Evolutionary conservation across 2,888 invertebrate species (phyloP).

Genomic region (Epsilonema sp.): DNA sequence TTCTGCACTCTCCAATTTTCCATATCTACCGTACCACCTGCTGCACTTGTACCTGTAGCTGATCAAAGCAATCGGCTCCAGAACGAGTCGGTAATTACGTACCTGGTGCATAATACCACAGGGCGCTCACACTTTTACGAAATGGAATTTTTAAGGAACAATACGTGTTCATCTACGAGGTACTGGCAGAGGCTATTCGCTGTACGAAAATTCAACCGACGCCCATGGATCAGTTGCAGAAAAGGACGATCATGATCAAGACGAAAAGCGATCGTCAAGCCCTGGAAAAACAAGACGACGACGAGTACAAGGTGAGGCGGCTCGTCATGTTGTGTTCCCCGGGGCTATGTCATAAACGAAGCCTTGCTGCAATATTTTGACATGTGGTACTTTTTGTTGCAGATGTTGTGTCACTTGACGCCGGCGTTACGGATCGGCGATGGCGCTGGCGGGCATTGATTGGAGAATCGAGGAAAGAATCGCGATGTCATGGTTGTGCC

Average conservation of each 20-base stretch:
- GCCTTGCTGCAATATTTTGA: no score
- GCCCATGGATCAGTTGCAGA: conserved; percentile 59
- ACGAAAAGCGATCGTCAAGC: conserved; percentile 60
- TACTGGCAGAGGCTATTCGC: conserved; percentile 70
- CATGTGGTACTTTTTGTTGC: no score
- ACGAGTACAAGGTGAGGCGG: conserved; percentile 54
- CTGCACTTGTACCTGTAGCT: no score
- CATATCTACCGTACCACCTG: no score
- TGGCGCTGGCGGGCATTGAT: conserved; percentile 91
- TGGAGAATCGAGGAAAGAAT: conserved; percentile 91
- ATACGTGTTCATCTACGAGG: conserved; percentile 90
- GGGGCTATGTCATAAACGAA: no score
- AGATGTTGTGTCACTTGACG: conserved; percentile 41
- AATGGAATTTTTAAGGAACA: no score
- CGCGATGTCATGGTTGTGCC: conserved; percentile 56
- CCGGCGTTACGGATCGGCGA: conserved; percentile 90
- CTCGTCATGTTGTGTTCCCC: no score
- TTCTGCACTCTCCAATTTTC: no score
- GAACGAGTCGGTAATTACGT: no score
- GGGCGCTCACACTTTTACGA: no score
- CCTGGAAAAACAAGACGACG: conserved; percentile 76
- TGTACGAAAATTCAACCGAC: conserved; percentile 91
- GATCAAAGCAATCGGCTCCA: no score
- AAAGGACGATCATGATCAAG: conserved; percentile 69
- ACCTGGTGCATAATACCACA: no score